Conservation (phyloP, 2,888 invertebrate species). For the Teleiodes luculella region DNA sequence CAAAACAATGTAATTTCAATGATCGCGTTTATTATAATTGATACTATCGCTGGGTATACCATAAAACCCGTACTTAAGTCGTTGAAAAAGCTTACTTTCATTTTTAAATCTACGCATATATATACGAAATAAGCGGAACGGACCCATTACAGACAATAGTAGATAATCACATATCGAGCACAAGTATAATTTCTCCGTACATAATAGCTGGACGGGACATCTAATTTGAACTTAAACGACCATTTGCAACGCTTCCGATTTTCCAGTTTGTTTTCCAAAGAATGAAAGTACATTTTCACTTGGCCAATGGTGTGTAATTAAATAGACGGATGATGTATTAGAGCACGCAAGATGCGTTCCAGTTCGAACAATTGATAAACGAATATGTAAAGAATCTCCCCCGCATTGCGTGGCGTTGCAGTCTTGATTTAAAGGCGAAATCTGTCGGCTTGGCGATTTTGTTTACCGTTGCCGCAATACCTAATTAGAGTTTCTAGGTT, state of each 20-base stretch:
- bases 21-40: conserved; percentile 14
- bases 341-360: conserved; percentile 17
- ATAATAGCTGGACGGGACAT: conserved; percentile 26
- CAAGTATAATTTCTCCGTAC: conserved; percentile 19
- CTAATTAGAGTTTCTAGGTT: conserved; percentile 3
- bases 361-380: conserved; percentile 6
- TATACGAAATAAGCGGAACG: conserved; percentile 20
- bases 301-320: conserved; percentile 31
- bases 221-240: conserved; percentile 36
- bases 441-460: background rate
- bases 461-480: background rate
- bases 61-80: conserved; percentile 14
- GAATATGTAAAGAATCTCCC: conserved; percentile 15
- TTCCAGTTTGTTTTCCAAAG: conserved; percentile 50
- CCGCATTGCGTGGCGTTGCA: background rate
- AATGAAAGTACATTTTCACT: conserved; percentile 60
- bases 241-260: conserved; percentile 50
- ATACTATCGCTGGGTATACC: conserved; percentile 9
- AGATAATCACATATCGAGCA: conserved; percentile 19
- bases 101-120: conserved; percentile 17
- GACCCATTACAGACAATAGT: conserved; percentile 22
- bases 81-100: conserved; percentile 19
- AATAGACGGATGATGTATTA: conserved; percentile 8
- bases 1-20: conserved; percentile 10
- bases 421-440: conserved; percentile 12